Conservation (phyloP, 37 sponge, comb jelly and placozoan genomes). For the Beroe forskalii region DNA sequence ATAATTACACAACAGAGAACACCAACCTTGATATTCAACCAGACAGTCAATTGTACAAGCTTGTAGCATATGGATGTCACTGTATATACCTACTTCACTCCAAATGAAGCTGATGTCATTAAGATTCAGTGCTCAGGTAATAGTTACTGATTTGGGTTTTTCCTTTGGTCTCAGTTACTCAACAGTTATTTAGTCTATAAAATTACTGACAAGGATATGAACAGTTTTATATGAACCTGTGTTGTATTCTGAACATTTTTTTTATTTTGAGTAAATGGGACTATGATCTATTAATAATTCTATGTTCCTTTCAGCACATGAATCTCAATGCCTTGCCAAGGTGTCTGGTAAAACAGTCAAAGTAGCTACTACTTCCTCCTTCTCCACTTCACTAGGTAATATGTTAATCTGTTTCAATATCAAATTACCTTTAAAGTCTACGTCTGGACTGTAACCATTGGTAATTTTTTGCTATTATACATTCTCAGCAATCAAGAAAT, state of each 20-base stretch:
- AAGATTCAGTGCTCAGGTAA: not conserved
- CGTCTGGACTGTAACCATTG: no score
- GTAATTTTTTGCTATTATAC: no score
- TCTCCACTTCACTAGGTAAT: constrained; percentile 21
- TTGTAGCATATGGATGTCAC: not conserved
- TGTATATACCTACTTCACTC: constrained; percentile 14
- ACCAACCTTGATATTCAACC: no score
- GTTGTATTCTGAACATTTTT: not conserved
- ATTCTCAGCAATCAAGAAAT: no score
- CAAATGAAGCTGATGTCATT: not conserved
- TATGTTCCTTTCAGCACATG: not conserved
- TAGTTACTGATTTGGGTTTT: no score
- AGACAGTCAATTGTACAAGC: not conserved
- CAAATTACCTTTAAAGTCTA: no score
- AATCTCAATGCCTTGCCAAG: constrained; percentile 2
- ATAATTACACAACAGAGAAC: not conserved
- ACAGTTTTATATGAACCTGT: no score
- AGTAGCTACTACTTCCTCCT: not conserved
- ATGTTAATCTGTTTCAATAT: not conserved
- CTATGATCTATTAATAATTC: not conserved
- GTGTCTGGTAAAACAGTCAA: constrained; percentile 48
- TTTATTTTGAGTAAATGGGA: not conserved
- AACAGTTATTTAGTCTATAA: no score
- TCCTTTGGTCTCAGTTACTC: no score
- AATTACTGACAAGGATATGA: no score